Evolutionary conservation across 1,140 invertebrate species (phyloP), one percentile per base, ranked within the genome.

Genomic region (Drosophila simulans): DNA sequence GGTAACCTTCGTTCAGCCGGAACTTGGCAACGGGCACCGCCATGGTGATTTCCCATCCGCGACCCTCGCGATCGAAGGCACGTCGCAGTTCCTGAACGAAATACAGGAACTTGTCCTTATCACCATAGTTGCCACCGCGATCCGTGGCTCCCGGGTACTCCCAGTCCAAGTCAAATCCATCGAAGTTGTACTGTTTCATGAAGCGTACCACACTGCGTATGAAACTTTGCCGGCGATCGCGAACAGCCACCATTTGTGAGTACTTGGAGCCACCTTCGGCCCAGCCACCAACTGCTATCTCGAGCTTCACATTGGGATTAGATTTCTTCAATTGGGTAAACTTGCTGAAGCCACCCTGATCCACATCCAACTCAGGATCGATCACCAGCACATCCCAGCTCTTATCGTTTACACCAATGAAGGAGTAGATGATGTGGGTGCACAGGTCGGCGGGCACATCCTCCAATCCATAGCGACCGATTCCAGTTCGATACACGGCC

Each of bases 381-480:
- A 98, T 95, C 3, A 97, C 92, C 1, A 97, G 93, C 5, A 97
- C 94, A 64, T 95, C 94, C 95, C 96, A 97, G 7, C 94, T 95
- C 5, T 94, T 94, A 78, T 97, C 96, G 74, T 95, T 95, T 7
- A 98, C 95, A 1, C 97, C 97, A 60, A 97, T 95, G 90, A 98
- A 98, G n/a, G 97, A 97, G 91, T 98, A 98, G 48, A 98, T 95
- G 4, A 98, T 88, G 90, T 98, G 97, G 0, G 97, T 98, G 88
- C 97, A 98, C 34, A 96, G 92, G 72, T 97, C 95, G 1, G 94
- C 95, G 0, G 97, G 97, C 52, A 98, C 95, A 88, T 98, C 96
- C 45, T 97, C 95, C 46, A 98, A 95, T 1, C 94, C 95, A 83
- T 98, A 98, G 39, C 94, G 95, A 4, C 97, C 97, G 5, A 96